Evolutionary conservation across 2,888 invertebrate species (phyloP), one percentile per base, ranked within the genome.

Genomic region (Steinernema hermaphroditum): DNA sequence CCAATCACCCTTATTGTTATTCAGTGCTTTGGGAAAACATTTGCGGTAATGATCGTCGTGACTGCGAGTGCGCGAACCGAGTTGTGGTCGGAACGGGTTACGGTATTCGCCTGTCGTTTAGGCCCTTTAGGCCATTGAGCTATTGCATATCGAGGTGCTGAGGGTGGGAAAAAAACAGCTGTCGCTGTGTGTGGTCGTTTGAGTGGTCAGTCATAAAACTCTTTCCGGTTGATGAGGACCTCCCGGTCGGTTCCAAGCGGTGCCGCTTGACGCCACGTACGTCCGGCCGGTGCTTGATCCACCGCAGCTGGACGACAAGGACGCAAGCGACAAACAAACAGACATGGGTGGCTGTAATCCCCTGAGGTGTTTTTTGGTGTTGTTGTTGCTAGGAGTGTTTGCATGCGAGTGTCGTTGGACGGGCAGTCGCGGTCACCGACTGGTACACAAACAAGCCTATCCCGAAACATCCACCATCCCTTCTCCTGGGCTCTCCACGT

Each of bases 361-460:
- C 62, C 62, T 62, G 62, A 62, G 62, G 62, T 62, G 62, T 62
- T 62, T 62, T 62, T 62, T 62, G 62, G 62, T 62, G 62, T 62
- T 62, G 62, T 62, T 62, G 62, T 62, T 62, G 62, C 62, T 62
- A 62, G 62, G 62, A 62, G 62, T 62, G 62, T 62, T 62, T 62
- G 62, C 62, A 62, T 62, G 62, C 62, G 62, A 62, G 62, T 62
- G 62, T 62, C 62, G 62, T 29, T 62, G 62, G 62, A 62, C 62
- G 62, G 62, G 62, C 62, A 62, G 62, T 62, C 46, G 62, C 62
- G 62, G 62, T 62, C 62, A 62, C 62, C 62, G 62, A 62, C 62
- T 62, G 62, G 62, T 62, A 62, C 62, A 62, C 62, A 62, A 62
- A 62, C 62, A 62, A 62, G 62, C 62, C 62, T 62, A 62, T 62